Base-by-base conservation (phyloP, 2,113 vertebrate species). In the Taurulus bubalis region DNA sequence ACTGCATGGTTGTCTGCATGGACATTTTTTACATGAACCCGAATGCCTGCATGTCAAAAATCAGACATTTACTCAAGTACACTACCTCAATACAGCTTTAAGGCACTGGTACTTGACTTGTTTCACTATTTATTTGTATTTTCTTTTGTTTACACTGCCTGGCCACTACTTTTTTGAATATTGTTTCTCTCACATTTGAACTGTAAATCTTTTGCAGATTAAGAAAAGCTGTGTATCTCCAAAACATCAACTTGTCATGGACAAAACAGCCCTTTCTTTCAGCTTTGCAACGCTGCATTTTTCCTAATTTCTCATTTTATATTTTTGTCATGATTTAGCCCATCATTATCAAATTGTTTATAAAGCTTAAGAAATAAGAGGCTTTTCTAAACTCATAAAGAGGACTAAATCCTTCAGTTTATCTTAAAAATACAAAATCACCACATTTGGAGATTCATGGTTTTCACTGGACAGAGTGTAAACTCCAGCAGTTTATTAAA, bases 401-500 rank as follows among this genome's bases (percentile, higher is more conserved):
- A 76, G 40, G 36, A 56, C 24, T 30, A 42, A 56, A 65, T 55
- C 10, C 24, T 66, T 51, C 32, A 53, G 34, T 49, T 49, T 36
- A 63, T 24, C 18, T 9, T 12, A 73, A 32, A 32, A 47, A 59
- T 22, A 11, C 4, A 7, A 71, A 56, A 58, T 30, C 70, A 20
- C 1, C 55, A 59, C 8, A n/a, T 59, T 45, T 47, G 3, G 10
- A 40, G 62, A 40, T 30, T 7, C 0, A 1, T 51, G 14, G 45
- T 53, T 63, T 26, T 62, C 11, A 49, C 24, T n/a, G 20, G 32
- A 38, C 9, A 38, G 0, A 71, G 15, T 10, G 6, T 36, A 34
- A 63, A 64, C 30, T 63, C 11, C 18, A 56, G 28, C 55, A 30
- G 66, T 62, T 60, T 36, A 47, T 36, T 22, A 72, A 49, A 65